Evolutionary conservation across 2,888 invertebrate species (phyloP).

Genomic region (Herminia tarsipennalis): DNA sequence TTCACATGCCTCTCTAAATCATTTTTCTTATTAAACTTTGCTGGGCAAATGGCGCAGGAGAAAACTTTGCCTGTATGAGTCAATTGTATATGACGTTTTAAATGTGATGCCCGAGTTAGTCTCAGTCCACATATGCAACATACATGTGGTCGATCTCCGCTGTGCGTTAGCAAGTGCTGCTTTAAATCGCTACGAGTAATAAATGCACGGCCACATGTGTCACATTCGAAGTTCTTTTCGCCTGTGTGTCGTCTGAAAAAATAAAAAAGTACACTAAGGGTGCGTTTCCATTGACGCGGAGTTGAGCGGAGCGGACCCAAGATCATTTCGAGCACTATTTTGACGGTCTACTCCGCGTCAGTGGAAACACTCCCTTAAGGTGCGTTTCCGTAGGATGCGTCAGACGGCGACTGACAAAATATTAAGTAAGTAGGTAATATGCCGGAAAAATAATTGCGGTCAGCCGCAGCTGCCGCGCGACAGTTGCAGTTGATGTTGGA

Average conservation of each 20-base stretch:
- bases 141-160: slow-evolving; percentile 69
- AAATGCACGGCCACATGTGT: slow-evolving; percentile 70
- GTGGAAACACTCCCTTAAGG: too few species aligned
- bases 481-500: too few species aligned
- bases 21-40: slow-evolving; percentile 53
- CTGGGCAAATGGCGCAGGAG: slow-evolving; percentile 53
- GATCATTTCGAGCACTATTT: too few species aligned
- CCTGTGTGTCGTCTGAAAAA: slow-evolving; percentile 77
- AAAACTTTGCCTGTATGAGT: slow-evolving; percentile 53
- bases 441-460: too few species aligned
- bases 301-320: too few species aligned
- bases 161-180: slow-evolving; percentile 71
- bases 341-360: too few species aligned
- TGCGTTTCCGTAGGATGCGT: too few species aligned
- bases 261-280: background rate
- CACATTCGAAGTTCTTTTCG: slow-evolving; percentile 77
- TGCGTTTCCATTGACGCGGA: too few species aligned
- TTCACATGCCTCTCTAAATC: slow-evolving; percentile 61
- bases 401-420: too few species aligned
- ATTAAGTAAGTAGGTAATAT: too few species aligned
- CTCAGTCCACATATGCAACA: slow-evolving; percentile 73
- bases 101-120: slow-evolving; percentile 71
- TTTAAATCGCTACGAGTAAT: slow-evolving; percentile 79
- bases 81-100: slow-evolving; percentile 71
- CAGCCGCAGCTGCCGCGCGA: too few species aligned